Evolutionary conservation across 1,140 invertebrate species (phyloP), one percentile per base, ranked within the genome.

Genomic region (Tetraneura akinire): DNA sequence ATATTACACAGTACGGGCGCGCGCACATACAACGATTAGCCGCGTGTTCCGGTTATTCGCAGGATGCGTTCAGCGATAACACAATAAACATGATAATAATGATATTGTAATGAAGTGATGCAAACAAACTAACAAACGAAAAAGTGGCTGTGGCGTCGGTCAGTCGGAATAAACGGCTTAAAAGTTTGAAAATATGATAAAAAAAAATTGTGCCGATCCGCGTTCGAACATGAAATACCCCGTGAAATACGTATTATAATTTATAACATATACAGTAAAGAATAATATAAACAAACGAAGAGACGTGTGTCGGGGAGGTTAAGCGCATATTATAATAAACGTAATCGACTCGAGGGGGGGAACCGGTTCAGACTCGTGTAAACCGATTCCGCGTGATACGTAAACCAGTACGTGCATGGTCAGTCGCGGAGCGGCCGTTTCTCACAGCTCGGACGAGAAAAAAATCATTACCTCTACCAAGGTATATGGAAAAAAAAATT

Each of bases 291-390:
- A n/a, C n/a, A n/a, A n/a, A n/a, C n/a, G n/a, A n/a, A n/a, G n/a
- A n/a, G n/a, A n/a, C n/a, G n/a, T n/a, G n/a, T n/a, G n/a, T n/a
- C n/a, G n/a, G n/a, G n/a, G n/a, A n/a, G n/a, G n/a, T n/a, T n/a
- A n/a, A n/a, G n/a, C n/a, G n/a, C n/a, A n/a, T n/a, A n/a, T n/a
- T n/a, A n/a, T n/a, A n/a, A n/a, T n/a, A n/a, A n/a, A n/a, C n/a
- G n/a, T n/a, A 26, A 26, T 37, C 62, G 62, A 21, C 23, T 23
- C 64, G 64, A 1, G 13, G 64, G 21, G 64, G 21, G 21, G 21
- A 68, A 68, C 64, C 64, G 64, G 64, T 68, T 68, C 42, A 2
- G 42, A 68, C 42, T 37, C 64, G 21, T 45, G 47, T 10, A 21
- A 11, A 10, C 21, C 2, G 64, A 68, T 68, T 68, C 64, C 32